phyloP scores from a whole-genome alignment of 2,888 invertebrate genomes.

The Nomada ferruginata region DNA sequence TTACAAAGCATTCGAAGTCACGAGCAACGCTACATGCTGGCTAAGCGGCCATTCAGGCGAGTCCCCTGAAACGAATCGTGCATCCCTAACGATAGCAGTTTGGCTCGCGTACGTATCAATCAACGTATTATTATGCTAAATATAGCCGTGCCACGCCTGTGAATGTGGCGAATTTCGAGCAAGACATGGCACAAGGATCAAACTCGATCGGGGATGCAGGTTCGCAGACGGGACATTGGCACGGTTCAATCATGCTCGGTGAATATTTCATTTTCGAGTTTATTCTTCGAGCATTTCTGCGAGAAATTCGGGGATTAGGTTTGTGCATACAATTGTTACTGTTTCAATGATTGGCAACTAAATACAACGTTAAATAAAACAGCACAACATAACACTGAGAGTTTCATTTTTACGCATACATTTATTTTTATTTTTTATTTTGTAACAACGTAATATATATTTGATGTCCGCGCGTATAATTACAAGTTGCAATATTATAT shows the following conservation, averaged over 20 bases:
- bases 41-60: conserved; percentile 43
- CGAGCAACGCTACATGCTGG: conserved; percentile 32
- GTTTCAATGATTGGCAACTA: too few species aligned
- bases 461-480: too few species aligned
- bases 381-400: background rate
- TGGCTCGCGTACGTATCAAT: conserved; percentile 57
- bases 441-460: background rate
- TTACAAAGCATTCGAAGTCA: conserved; percentile 42
- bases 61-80: conserved; percentile 50
- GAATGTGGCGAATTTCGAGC: conserved; percentile 38
- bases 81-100: conserved; percentile 47
- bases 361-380: background rate
- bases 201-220: conserved; percentile 9
- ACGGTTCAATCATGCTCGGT: background rate
- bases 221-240: background rate
- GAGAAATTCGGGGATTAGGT: background rate
- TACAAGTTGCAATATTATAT: too few species aligned
- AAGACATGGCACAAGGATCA: conserved; percentile 17
- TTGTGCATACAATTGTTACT: too few species aligned
- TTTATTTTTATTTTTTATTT: background rate
- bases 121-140: conserved; percentile 58
- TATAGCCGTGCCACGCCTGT: conserved; percentile 36
- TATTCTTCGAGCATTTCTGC: background rate
- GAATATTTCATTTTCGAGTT: background rate
- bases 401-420: background rate